phyloP scores from a whole-genome alignment of 2,797 vertebrate species.

The Poecilia wingei region DNA sequence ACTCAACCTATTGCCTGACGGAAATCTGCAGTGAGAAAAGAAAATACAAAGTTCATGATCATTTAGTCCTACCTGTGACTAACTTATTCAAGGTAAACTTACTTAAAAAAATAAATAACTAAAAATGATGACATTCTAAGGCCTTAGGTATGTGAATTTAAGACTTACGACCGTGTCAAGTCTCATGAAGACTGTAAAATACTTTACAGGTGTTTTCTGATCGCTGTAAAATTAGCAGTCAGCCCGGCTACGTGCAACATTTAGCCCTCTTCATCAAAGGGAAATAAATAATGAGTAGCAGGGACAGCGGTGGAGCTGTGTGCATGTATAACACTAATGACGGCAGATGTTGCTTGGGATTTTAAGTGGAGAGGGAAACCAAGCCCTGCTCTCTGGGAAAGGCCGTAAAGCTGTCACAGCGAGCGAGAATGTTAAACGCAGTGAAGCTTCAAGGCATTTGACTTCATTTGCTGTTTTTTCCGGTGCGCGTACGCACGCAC shows the following conservation, averaged over 20 bases:
- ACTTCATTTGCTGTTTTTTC: constrained; percentile 49
- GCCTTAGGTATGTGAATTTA: no score
- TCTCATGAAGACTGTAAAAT: no score
- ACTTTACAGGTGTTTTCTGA: no score
- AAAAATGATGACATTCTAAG: no score
- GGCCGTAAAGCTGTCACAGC: constrained; percentile 57
- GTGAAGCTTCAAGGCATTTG: constrained; percentile 51
- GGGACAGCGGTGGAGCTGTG: constrained; percentile 42
- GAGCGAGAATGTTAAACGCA: constrained; percentile 42
- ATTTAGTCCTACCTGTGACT: no score
- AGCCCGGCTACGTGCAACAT: constrained; percentile 14
- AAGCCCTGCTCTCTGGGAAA: constrained; percentile 42
- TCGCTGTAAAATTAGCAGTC: not conserved
- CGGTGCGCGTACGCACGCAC: not conserved
- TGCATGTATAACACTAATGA: constrained; percentile 58
- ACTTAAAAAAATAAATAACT: no score
- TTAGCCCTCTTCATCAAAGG: constrained; percentile 53
- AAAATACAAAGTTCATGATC: no score
- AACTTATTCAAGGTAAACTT: no score
- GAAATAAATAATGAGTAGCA: constrained; percentile 36
- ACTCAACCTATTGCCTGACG: no score
- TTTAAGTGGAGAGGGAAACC: constrained; percentile 46
- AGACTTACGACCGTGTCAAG: no score
- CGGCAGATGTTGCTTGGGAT: constrained; percentile 60
- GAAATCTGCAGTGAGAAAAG: no score